Base-by-base conservation (phyloP, 2,797 vertebrate genomes). In the Parambassis ranga region DNA sequence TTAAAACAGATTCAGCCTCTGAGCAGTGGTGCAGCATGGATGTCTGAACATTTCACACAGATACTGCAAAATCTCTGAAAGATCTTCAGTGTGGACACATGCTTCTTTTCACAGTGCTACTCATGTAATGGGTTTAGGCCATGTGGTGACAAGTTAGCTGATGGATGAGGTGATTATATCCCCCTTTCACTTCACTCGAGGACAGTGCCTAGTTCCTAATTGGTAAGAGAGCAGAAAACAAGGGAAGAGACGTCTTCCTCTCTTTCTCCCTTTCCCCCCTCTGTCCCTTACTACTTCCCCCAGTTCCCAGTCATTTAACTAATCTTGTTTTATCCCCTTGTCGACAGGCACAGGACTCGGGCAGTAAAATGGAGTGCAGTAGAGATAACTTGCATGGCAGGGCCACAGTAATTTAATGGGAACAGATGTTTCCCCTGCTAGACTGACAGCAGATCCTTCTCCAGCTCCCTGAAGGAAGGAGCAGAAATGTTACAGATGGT, bases 391-490 rank as follows among this genome's bases (percentile, higher is more conserved):
- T 78, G 72, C 75, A 64, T 80, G 83, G 79, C 79, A 73, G 77
- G 82, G 80, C 76, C 82, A 77, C 77, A 63, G 79, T 87, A 83
- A 88, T 87, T 88, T 88, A 89, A 87, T 73, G 79, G 81, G 85
- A 90, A 85, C 89, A 91, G 88, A 89, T 90, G 89, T 90, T 90
- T 85, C 77, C 79, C 59, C 68, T 32, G 59, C 84, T 46, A 65
- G 83, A 88, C 44, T 90, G 90, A 91, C 90, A 89, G 84, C 80
- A 84, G 79, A 90, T 91, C 73, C 65, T 85, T 89, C 88, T 87
- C 80, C 7, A 7, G 60, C 50, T 80, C 83, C 85, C 86, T 39
- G 63, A 82, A 83, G 85, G 82, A 66, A 76, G 65, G 33, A 78
- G 60, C 11, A 8, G 78, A 86, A 82, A 75, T 67, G 63, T 83